These are phyloP conservation scores for Limanda limanda DNA, from an alignment of 2,113 vertebrate species.

Conservation along the genomic window DNA sequence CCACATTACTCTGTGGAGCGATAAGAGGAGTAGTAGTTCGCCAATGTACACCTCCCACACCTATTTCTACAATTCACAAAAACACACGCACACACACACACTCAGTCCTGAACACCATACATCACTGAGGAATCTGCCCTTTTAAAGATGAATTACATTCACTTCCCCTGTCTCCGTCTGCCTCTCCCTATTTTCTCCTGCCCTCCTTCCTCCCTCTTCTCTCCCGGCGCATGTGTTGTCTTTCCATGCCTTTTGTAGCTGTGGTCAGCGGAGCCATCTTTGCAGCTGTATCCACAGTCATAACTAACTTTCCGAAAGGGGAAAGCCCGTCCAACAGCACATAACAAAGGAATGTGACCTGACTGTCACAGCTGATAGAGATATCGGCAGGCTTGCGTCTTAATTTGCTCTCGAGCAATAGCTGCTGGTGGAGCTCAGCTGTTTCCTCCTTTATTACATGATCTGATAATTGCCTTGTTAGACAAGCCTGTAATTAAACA, in stretches of 20 bases:
- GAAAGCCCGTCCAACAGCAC: conserved; percentile 60
- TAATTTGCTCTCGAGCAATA: conserved; percentile 33
- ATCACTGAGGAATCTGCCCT: conserved; percentile 72
- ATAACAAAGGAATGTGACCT: conserved; percentile 72
- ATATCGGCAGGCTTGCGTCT: conserved; percentile 50
- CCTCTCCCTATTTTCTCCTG: conserved; percentile 41
- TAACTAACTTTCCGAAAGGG: conserved; percentile 56
- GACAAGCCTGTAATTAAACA: too few species aligned
- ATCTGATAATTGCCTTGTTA: conserved; percentile 30
- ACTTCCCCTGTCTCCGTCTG: conserved; percentile 60
- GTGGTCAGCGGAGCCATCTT: conserved; percentile 56
- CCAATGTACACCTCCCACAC: conserved; percentile 69
- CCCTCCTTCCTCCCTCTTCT: conserved; percentile 26
- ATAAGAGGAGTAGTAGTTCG: conserved; percentile 71
- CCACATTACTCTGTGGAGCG: conserved; percentile 71
- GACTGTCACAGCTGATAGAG: conserved; percentile 69
- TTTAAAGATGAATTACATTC: conserved; percentile 71
- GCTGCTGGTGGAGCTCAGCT: conserved; percentile 45
- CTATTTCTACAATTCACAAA: conserved; percentile 49
- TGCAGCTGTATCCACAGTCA: conserved; percentile 65
- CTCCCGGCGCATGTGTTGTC: conserved; percentile 40
- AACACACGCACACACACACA: conserved; percentile 36
- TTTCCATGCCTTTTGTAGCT: conserved; percentile 62
- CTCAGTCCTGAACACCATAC: conserved; percentile 40
- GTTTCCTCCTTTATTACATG: conserved; percentile 40